These are phyloP conservation scores for Ammodytes dubius DNA, from an alignment of 2,113 vertebrate genomes.

Conservation along the genomic window DNA sequence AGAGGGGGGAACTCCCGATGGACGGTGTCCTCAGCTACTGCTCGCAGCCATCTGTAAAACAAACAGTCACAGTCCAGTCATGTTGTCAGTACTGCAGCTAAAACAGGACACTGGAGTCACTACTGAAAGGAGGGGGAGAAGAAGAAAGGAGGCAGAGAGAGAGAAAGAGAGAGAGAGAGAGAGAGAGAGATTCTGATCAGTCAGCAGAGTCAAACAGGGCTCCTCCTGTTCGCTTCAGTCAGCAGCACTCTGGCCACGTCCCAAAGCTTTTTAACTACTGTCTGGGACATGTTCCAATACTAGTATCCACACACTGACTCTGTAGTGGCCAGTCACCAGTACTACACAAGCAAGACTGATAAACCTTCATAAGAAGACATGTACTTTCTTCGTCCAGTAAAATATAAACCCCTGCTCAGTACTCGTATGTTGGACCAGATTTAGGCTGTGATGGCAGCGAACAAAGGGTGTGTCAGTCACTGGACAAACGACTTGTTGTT, in stretches of 20 bases:
- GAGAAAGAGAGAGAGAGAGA: conserved; percentile 35
- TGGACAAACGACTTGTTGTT: neutral
- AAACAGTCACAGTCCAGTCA: conserved; percentile 70
- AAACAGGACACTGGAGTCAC: conserved; percentile 55
- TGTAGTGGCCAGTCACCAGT: conserved; percentile 35
- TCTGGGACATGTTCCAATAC: conserved; percentile 55
- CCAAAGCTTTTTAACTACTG: conserved; percentile 69
- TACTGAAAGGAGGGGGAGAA: conserved; percentile 33
- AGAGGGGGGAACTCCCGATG: conserved; percentile 48
- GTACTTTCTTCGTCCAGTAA: neutral
- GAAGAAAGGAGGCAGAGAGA: conserved; percentile 23
- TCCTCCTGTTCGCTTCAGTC: conserved; percentile 74
- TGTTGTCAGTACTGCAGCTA: conserved; percentile 75
- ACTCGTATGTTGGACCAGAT: neutral
- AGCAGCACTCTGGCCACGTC: conserved; percentile 59
- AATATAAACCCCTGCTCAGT: neutral
- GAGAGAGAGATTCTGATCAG: conserved; percentile 65
- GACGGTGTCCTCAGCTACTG: conserved; percentile 70
- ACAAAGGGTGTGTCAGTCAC: neutral
- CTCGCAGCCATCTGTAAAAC: conserved; percentile 78
- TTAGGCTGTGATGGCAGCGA: neutral
- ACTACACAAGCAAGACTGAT: conserved; percentile 28
- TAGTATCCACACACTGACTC: conserved; percentile 41
- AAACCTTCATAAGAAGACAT: neutral
- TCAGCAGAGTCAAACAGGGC: conserved; percentile 79